Evolutionary conservation across 2,113 vertebrate species (phyloP), one percentile per base, ranked within the genome.

Genomic region (Coracopsis vasa): DNA sequence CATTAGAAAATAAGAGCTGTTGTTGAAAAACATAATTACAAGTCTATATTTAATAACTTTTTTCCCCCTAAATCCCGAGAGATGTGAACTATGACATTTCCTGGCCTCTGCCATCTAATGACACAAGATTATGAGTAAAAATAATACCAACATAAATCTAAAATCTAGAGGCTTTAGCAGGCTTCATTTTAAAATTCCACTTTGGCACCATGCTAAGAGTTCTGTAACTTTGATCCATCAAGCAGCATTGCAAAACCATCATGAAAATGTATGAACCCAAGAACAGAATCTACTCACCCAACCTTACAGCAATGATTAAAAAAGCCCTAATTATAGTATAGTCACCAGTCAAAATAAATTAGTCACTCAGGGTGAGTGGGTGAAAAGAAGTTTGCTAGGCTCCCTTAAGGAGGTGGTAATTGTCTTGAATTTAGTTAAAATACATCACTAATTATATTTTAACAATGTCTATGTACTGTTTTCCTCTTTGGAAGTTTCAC

Each of bases 281-380:
- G 83, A 86, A 92, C 72, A 91, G 93, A 95, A 96, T 92, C 94
- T 93, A 85, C 77, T 96, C 80, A 81, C 70, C 66, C 60, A 95
- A 78, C 56, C 73, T 89, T 72, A 77, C 25, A 87, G 73, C 20
- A 79, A 27, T 69, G 72, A 95, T 94, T 95, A 16, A 73, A 94
- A 92, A 94, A 80, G 13, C n/a, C 41, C 51, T 94, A 94, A 96
- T 95, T 96, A 89, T 82, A 62, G n/a, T 91, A 82, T 79, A 96
- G 91, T 94, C 91, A 94, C 86, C 75, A n/a, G 18, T 96, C 95
- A 97, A 96, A 97, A 96, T 94, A 96, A 95, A 94, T 97, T 97
- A 94, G 70, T 96, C 80, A 84, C 13, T 86, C 27, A 45, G 60
- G 44, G 56, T 79, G 86, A 94, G 92, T 94, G 94, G 95, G 92